Evolutionary conservation across 1,140 invertebrate species (phyloP).

Genomic region (Bathynomus jamesi): DNA sequence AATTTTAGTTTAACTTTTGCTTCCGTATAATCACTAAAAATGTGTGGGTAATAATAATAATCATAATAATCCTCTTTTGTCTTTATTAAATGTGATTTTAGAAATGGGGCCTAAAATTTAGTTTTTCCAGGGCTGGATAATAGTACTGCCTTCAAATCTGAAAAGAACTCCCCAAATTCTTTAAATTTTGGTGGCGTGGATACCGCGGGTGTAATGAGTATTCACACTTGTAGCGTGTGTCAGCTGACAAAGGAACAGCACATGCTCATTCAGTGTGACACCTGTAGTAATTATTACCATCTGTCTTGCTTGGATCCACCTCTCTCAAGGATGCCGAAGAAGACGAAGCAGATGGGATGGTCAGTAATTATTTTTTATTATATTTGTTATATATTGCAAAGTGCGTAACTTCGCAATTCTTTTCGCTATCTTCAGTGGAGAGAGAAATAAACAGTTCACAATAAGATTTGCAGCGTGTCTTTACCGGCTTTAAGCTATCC

Average conservation of each 20-base stretch:
- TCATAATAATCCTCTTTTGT: too few relatives aligned
- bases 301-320: conserved; percentile 86
- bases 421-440: neutral
- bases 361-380: conserved; percentile 43
- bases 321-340: conserved; percentile 83
- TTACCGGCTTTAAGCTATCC: too few relatives aligned
- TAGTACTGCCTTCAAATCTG: too few relatives aligned
- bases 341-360: conserved; percentile 89
- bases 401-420: neutral
- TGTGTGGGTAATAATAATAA: too few relatives aligned
- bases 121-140: too few relatives aligned
- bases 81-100: too few relatives aligned
- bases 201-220: too few relatives aligned
- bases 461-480: neutral
- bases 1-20: too few relatives aligned
- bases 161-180: too few relatives aligned
- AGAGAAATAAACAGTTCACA: neutral
- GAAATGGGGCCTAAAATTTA: too few relatives aligned
- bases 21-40: too few relatives aligned
- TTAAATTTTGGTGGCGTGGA: too few relatives aligned
- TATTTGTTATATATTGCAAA: neutral
- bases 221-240: conserved; percentile 74
- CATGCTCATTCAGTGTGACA: conserved; percentile 86
- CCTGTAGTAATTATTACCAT: conserved; percentile 87
- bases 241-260: conserved; percentile 71